Base-by-base conservation (phyloP, 2,113 vertebrate genomes). In the Stictonetta naevosa region DNA sequence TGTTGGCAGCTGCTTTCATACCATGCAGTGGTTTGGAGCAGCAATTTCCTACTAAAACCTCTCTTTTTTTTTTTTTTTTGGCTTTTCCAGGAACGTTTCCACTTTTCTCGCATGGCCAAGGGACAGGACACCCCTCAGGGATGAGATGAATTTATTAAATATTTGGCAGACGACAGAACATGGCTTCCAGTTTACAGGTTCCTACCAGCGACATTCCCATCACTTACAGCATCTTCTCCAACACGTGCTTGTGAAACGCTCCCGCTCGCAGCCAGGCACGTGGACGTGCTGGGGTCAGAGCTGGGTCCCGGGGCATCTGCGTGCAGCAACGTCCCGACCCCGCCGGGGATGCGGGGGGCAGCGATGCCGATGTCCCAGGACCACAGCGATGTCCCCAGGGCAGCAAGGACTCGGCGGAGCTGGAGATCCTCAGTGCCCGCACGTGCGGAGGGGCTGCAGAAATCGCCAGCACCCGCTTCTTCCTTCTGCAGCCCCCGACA, bases 121-220 rank as follows among this genome's bases (percentile, higher is more conserved):
- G 95, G 86, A 93, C 60, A 12, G 56, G 69, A 21, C 44, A 23
- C 34, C 71, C 79, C 71, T 28, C 6, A 8, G 89, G 75, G 92
- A 82, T 18, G 89, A 88, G 88, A 89, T 59, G 92, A 46, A 25
- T 95, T 90, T 93, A 82, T 88, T 93, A 23, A 66, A n/a, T 83
- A 77, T 90, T 93, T 95, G 95, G 96, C 93, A 83, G 96, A 52
- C 74, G 93, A 89, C 81, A 95, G 86, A 94, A 95, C 91, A 59
- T 68, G 93, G 93, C 90, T 96, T 81, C 96, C 88, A 42, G 94
- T 59, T 91, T 44, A 2, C 84, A 86, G 91, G 34, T 87, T 68
- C 82, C 46, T 58, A 60, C 44, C 29, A 44, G 72, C 66, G 52
- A 4, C 40, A 1, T 56, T 76, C 86, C 93, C 95, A 29, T 13